Evolutionary conservation across 1,140 invertebrate species (phyloP).

Genomic region (Doryteuthis pealeii): DNA sequence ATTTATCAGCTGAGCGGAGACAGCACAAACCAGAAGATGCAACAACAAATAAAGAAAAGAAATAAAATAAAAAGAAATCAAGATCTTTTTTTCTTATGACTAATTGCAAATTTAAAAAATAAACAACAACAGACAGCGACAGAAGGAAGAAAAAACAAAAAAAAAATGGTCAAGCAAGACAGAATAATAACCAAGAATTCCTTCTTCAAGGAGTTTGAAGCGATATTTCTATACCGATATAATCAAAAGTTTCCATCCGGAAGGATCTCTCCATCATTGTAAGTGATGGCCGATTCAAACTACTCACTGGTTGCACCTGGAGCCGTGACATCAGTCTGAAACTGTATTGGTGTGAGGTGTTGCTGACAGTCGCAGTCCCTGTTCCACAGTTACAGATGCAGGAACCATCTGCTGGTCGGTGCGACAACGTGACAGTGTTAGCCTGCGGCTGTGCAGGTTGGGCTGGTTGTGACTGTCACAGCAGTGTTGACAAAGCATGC

Average conservation of each 20-base stretch:
- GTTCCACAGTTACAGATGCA: too few relatives aligned
- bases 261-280: conserved; percentile 57
- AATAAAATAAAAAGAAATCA: too few relatives aligned
- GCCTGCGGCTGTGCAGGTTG: not conserved
- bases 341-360: not conserved
- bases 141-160: not conserved
- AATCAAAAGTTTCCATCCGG: conserved; percentile 58
- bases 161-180: not conserved
- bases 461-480: not conserved
- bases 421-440: not conserved
- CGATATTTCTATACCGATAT: conserved; percentile 37
- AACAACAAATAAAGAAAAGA: too few relatives aligned
- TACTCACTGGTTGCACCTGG: conserved; percentile 52
- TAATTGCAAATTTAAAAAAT: too few relatives aligned
- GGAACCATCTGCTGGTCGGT: too few relatives aligned
- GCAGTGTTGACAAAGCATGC: not conserved
- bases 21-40: too few relatives aligned
- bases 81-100: too few relatives aligned
- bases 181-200: conserved; percentile 30
- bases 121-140: not conserved
- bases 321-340: not conserved
- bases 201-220: conserved; percentile 55
- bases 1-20: too few relatives aligned
- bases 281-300: conserved; percentile 58
- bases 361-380: not conserved